These are phyloP conservation scores for Psittacula echo DNA, from an alignment of 2,797 vertebrate species.

Conservation along the genomic window DNA sequence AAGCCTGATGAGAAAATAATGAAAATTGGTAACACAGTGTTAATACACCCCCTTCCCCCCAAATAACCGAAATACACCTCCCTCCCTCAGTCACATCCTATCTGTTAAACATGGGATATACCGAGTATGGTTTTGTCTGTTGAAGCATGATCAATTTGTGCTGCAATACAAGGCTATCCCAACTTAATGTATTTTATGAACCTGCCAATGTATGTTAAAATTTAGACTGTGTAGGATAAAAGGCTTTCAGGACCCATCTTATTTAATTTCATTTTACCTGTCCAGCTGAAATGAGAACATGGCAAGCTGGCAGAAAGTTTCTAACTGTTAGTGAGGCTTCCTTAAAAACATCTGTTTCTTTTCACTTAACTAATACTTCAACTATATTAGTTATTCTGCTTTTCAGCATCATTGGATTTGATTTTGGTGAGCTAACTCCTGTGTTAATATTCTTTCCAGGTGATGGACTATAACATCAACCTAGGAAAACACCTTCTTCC, in stretches of 20 bases:
- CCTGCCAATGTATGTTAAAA: neutral
- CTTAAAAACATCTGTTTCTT: neutral
- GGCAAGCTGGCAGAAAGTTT: neutral
- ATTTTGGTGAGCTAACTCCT: neutral
- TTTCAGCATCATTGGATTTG: neutral
- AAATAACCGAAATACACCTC: neutral
- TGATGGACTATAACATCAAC: conserved; percentile 97
- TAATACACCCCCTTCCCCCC: neutral
- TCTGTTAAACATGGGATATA: neutral
- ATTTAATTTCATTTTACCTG: neutral
- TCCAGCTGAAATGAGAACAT: neutral
- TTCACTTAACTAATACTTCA: neutral
- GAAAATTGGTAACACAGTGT: neutral
- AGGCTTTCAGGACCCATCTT: neutral
- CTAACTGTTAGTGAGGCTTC: neutral
- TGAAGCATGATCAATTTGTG: neutral
- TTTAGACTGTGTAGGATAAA: neutral
- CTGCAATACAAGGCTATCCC: neutral
- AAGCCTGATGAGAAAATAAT: neutral
- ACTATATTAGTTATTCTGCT: neutral
- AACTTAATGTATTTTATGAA: neutral
- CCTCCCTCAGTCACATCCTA: neutral
- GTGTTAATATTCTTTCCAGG: conserved; percentile 79
- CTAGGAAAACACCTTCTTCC: conserved; percentile 97
- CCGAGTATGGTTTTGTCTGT: neutral